Evolutionary conservation across 2,888 invertebrate genomes (phyloP).

Genomic region (Lithosia quadra): DNA sequence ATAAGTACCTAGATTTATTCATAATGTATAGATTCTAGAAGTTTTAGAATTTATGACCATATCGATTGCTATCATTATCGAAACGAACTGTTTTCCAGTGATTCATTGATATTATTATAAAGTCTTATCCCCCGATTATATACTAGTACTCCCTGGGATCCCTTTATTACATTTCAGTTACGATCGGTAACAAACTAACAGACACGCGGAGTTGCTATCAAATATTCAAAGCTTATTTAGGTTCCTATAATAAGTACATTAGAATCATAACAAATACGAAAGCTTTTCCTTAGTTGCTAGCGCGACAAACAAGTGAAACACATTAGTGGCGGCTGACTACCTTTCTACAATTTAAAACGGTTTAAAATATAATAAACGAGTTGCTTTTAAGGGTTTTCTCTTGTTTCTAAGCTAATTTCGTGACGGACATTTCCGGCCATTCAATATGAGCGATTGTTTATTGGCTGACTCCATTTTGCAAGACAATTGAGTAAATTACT

Average conservation of each 20-base stretch:
- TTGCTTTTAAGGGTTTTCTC: constrained; percentile 83
- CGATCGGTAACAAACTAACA: not conserved
- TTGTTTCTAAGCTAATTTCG: constrained; percentile 84
- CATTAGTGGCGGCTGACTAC: constrained; percentile 67
- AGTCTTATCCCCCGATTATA: not conserved
- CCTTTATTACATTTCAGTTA: not conserved
- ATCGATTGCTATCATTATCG: not conserved
- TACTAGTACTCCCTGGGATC: not conserved
- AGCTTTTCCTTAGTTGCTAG: constrained; percentile 48
- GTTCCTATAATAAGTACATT: too few relatives aligned
- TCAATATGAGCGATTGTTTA: constrained; percentile 86
- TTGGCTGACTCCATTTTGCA: constrained; percentile 77
- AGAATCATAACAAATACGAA: constrained; percentile 60
- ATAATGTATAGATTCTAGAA: constrained; percentile 6
- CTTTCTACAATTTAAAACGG: constrained; percentile 76
- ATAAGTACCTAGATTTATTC: not conserved
- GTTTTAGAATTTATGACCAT: not conserved
- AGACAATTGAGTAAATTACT: constrained; percentile 82
- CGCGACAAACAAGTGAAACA: constrained; percentile 70
- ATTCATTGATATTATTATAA: not conserved
- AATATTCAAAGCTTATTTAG: not conserved
- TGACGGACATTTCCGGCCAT: constrained; percentile 86
- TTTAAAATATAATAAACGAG: constrained; percentile 81
- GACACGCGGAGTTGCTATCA: not conserved
- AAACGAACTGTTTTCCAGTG: not conserved